Conservation (phyloP, 2,797 vertebrate species). For the Adelosebastes latens region DNA sequence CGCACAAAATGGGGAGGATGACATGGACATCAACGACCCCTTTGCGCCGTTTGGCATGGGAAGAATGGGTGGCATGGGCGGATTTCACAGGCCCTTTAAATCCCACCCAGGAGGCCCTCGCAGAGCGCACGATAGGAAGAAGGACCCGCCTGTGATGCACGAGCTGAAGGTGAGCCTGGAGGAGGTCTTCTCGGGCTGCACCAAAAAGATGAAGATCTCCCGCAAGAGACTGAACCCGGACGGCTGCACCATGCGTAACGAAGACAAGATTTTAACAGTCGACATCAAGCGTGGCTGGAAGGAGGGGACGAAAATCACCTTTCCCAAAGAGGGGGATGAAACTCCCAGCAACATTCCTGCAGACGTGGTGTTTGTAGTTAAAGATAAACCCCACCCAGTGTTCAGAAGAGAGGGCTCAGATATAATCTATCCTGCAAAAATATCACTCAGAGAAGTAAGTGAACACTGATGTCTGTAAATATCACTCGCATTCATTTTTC, state of each 20-base stretch:
- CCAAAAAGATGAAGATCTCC: constrained; percentile 98
- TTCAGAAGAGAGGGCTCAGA: constrained; percentile 96
- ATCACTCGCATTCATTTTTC: neutral
- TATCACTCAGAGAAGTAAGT: constrained; percentile 92
- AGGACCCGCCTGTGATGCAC: constrained; percentile 94
- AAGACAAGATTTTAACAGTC: constrained; percentile 97
- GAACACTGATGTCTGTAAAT: neutral
- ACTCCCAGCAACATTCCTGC: constrained; percentile 94
- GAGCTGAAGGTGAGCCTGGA: constrained; percentile 96
- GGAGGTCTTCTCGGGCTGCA: constrained; percentile 94
- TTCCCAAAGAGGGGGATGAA: constrained; percentile 96
- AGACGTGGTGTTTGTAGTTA: constrained; percentile 97
- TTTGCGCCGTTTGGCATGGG: constrained; percentile 89
- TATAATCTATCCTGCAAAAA: constrained; percentile 89
- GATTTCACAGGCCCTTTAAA: constrained; percentile 81
- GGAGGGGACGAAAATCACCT: constrained; percentile 99
- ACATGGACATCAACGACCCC: constrained; percentile 93
- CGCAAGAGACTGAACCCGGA: constrained; percentile 95
- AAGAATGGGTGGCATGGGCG: constrained; percentile 81
- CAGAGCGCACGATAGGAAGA: constrained; percentile 85
- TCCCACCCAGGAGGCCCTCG: constrained; percentile 56
- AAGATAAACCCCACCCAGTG: constrained; percentile 93
- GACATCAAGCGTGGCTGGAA: constrained; percentile 99
- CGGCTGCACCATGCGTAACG: constrained; percentile 89
- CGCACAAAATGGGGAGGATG: constrained; percentile 86